These are phyloP conservation scores for Orientallactaga bullata DNA, from an alignment of 2,113 vertebrate genomes.

Conservation along the genomic window DNA sequence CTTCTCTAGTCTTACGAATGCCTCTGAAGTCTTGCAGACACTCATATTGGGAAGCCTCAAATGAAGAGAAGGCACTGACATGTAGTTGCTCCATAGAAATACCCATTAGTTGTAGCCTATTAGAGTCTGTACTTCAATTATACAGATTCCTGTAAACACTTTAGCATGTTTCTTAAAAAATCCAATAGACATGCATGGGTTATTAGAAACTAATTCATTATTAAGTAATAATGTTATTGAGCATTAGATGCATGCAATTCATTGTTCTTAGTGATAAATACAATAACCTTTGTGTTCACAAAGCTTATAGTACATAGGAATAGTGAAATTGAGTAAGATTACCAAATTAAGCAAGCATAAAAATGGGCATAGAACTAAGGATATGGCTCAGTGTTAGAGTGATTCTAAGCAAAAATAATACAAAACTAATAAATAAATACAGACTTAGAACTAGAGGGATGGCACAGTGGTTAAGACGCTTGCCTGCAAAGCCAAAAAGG, in stretches of 20 bases:
- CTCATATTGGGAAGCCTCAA: background rate
- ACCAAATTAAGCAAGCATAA: background rate
- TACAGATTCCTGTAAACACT: background rate
- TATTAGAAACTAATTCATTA: background rate
- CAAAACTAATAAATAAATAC: background rate
- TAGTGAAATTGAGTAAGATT: conserved; percentile 5
- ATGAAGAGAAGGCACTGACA: background rate
- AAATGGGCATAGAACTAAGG: background rate
- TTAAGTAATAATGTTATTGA: background rate
- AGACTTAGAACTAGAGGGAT: too few species aligned
- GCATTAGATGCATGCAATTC: background rate
- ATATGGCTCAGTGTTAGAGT: background rate
- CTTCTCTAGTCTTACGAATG: background rate
- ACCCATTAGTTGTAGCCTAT: background rate
- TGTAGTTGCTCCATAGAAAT: background rate
- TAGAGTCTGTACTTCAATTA: background rate
- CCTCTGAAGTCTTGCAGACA: background rate
- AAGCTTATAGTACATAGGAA: background rate
- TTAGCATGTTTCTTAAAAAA: background rate
- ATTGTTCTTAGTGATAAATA: conserved; percentile 24
- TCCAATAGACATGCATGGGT: background rate
- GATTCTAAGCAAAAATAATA: background rate
- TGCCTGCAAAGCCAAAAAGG: too few species aligned
- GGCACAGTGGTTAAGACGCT: too few species aligned
- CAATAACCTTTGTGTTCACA: background rate